Conservation (phyloP, 2,888 invertebrate genomes). For the Agonopterix alstromeriana region DNA sequence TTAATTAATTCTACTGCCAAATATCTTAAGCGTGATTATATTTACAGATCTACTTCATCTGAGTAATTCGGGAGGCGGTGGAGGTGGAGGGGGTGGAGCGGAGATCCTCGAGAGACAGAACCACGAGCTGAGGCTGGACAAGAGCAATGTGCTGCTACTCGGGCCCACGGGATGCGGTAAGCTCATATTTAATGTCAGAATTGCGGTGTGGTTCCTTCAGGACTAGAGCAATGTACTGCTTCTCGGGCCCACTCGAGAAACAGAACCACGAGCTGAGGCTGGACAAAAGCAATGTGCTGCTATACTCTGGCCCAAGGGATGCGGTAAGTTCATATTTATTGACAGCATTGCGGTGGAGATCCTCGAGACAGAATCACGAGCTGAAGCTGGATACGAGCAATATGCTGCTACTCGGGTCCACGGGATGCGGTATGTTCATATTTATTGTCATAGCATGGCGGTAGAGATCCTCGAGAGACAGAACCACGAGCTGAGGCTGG, state of each 20-base stretch:
- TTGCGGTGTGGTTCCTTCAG: conserved; percentile 80
- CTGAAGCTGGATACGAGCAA: conserved; percentile 96
- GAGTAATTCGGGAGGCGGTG: conserved; percentile 30
- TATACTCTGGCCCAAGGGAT: conserved; percentile 97
- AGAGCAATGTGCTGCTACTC: conserved; percentile 96
- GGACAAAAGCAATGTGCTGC: conserved; percentile 97
- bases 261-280: conserved; percentile 89
- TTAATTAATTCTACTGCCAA: no score
- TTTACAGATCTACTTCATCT: conserved; percentile 89
- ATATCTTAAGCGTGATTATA: no score
- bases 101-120: conserved; percentile 89
- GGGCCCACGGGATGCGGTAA: conserved; percentile 98
- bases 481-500: conserved; percentile 89
- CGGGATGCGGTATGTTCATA: conserved; percentile 88
- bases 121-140: conserved; percentile 92
- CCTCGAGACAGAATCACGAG: conserved; percentile 85
- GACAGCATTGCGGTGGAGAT: conserved; percentile 81
- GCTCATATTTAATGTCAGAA: conserved; percentile 9
- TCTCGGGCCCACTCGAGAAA: conserved; percentile 93
- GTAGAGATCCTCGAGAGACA: conserved; percentile 34
- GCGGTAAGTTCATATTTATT: conserved; percentile 77
- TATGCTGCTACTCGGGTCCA: conserved; percentile 96
- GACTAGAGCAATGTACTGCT: conserved; percentile 98
- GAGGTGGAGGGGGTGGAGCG: conserved; percentile 72
- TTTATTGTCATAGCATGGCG: neutral